These are phyloP conservation scores for Cyanoliseus patagonus DNA, from an alignment of 2,113 vertebrate species.

Conservation along the genomic window DNA sequence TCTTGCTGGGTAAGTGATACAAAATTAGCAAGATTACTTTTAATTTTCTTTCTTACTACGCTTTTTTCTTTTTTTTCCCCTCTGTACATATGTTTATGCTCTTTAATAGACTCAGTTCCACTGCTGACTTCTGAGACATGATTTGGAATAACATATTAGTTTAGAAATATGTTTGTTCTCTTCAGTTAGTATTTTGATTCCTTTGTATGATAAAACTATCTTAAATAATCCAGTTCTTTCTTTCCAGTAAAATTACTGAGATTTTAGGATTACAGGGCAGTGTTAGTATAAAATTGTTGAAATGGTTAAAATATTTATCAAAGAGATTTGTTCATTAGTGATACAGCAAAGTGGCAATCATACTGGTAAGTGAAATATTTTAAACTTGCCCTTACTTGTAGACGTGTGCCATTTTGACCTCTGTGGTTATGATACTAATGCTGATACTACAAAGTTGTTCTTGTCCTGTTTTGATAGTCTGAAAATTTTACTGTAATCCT, in stretches of 20 bases:
- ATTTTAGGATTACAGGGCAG: neutral
- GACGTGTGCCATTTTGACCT: neutral
- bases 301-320: neutral
- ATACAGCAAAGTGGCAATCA: neutral
- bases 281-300: neutral
- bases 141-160: neutral
- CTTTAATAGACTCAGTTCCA: neutral
- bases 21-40: neutral
- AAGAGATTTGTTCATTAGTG: neutral
- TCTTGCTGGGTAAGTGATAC: conserved; percentile 85
- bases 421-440: neutral
- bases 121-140: neutral
- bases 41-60: neutral
- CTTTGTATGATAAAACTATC: neutral
- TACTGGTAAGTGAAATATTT: neutral
- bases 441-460: neutral
- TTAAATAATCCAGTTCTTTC: neutral
- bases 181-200: neutral
- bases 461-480: neutral
- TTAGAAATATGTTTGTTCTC: neutral
- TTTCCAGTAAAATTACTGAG: neutral
- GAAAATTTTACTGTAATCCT: neutral
- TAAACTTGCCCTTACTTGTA: neutral
- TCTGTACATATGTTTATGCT: neutral
- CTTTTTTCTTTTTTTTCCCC: neutral